Base-by-base conservation (phyloP, 1,140 invertebrate species). In the Solenopsis invicta region DNA sequence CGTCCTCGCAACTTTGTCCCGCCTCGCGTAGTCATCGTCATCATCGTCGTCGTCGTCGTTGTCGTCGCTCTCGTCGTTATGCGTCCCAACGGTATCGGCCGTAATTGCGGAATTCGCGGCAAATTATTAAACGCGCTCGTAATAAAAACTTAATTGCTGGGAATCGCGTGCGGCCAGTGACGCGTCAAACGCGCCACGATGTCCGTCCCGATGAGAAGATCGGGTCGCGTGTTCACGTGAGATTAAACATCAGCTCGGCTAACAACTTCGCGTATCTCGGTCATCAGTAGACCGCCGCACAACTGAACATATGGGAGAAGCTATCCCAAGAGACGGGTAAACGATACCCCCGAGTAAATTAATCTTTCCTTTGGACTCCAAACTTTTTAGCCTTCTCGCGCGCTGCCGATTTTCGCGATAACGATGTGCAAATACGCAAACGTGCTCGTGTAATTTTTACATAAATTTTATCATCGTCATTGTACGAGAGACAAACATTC, bases 241-340 rank as follows among this genome's bases (percentile, higher is more conserved):
- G 59, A 87, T 87, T 72, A 87, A 87, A 82, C 66, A 66, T 87
- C 50, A 37, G n/a, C 62, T 56, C 48, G 37, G 66, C 41, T 87
- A 82, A 72, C 81, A 82, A 82, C 41, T 76, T 16, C 21, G 9
- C 50, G 18, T 87, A 82, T 72, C 64, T 81, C 64, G 24, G 77
- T 37, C 76, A 82, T 81, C 85, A 24, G 76, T 48, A 50, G 41
- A 59, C 59, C 52, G 34, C 34, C 64, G 29, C 52, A 34, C 54
- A 59, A 69, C 37, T 41, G 16, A 48, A 48, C 74, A 24, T 64
- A 24, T 29, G 29, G 41, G 41, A 62, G 18, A 61, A 82, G 34
- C 45, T 74, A 12, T 74, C 29, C 41, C 29, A 18, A 48, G 41
- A n/a, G 69, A 61, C 54, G 61, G 69, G 21, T 34, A n/a, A 72